Evolutionary conservation across 2,888 invertebrate species (phyloP), one percentile per base, ranked within the genome.

Genomic region (Bombyx huttoni): DNA sequence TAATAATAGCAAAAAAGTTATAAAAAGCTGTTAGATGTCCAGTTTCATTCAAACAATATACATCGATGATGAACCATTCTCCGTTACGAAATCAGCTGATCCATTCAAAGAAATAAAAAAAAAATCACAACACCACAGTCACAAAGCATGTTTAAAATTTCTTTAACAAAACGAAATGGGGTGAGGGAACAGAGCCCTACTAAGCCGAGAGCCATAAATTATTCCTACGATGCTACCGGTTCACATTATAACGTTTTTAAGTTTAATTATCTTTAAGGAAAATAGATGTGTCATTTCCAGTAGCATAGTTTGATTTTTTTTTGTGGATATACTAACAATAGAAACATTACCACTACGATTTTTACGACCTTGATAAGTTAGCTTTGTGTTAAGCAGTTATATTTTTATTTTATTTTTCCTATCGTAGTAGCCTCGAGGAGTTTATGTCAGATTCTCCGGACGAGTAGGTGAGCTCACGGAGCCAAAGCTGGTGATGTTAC

Each of bases 111-210:
- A 51, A 53, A 57, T 58, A 49, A 61, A 61, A 54, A 61, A 66
- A 60, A 62, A 60, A 62, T 59, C 54, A 56, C 56, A 59, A 63
- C 56, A 61, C 63, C 62, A 58, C 59, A 60, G 67, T 65, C 65
- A 59, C 55, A 67, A 65, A 64, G 68, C 67, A 60, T 65, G 65
- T 67, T 70, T 68, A 68, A 40, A 40, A 40, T 2, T 40, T 12
- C 40, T 7, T 40, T 40, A 3, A 40, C 40, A 40, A 40, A 40
- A 40, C 40, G 40, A 40, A 40, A 12, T 40, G 40, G 40, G 40
- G 40, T 40, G 40, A 40, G 40, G 40, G 40, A 40, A 40, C 9
- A 3, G 40, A 10, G 40, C 40, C 40, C 9, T 40, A 40, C 40
- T 40, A 40, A 40, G 40, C 40, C 40, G 40, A 40, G 40, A 40